Conservation (phyloP, 1,140 invertebrate species). For the Heliconius eleuchia region DNA sequence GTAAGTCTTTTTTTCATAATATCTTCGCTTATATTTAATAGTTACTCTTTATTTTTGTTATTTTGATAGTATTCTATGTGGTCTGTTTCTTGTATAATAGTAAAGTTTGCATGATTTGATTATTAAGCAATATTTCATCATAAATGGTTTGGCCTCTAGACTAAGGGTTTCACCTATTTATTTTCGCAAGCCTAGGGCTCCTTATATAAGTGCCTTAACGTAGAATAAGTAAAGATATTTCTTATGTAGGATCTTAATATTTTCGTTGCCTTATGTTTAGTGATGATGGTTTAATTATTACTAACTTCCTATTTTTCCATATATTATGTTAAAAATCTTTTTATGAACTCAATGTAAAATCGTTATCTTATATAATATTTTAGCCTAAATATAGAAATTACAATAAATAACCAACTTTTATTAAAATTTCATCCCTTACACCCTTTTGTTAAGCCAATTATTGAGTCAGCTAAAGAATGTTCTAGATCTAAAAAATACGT, state of each 20-base stretch:
- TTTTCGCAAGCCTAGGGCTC: slow-evolving; percentile 13
- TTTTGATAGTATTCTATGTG: slow-evolving; percentile 58
- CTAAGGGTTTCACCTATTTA: slow-evolving; percentile 36
- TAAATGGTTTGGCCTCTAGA: slow-evolving; percentile 68
- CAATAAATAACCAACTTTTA: slow-evolving; percentile 51
- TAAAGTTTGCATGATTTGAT: slow-evolving; percentile 62
- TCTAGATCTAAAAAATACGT: slow-evolving; percentile 56
- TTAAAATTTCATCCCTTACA: slow-evolving; percentile 50
- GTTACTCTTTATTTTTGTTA: slow-evolving; percentile 63
- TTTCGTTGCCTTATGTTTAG: not conserved
- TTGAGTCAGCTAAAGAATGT: slow-evolving; percentile 52
- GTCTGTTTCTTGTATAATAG: slow-evolving; percentile 52
- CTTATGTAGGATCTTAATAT: slow-evolving; percentile 1
- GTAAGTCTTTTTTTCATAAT: slow-evolving; percentile 79
- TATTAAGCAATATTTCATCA: slow-evolving; percentile 59
- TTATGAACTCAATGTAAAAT: slow-evolving; percentile 22
- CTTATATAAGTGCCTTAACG: slow-evolving; percentile 21
- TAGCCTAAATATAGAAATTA: slow-evolving; percentile 17
- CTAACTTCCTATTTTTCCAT: slow-evolving; percentile 19
- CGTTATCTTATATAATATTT: slow-evolving; percentile 21
- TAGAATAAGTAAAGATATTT: not conserved
- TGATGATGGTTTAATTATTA: slow-evolving; percentile 1
- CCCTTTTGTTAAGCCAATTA: slow-evolving; percentile 33
- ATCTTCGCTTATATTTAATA: slow-evolving; percentile 68
- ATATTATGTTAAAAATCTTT: slow-evolving; percentile 17